These are phyloP conservation scores for Scyliorhinus canicula DNA, from an alignment of 2,797 vertebrate genomes.

Conservation along the genomic window DNA sequence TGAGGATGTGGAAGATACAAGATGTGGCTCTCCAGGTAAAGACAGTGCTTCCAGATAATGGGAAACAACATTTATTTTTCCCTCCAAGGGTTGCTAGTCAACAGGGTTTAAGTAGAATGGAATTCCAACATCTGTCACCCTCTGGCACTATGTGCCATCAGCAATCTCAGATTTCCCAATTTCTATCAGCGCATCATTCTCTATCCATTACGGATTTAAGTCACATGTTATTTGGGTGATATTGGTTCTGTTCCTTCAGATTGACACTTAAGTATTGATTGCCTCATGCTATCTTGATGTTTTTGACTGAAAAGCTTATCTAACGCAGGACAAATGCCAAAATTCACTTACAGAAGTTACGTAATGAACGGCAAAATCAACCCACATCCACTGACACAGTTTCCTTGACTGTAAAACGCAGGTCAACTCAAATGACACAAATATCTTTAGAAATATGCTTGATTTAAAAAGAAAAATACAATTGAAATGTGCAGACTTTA, in stretches of 20 bases:
- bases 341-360: background rate
- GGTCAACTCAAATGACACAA: background rate
- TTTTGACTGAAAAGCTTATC: constrained; percentile 38
- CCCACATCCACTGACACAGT: background rate
- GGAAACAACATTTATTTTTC: background rate
- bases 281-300: constrained; percentile 36
- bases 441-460: background rate
- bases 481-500: background rate
- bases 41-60: background rate
- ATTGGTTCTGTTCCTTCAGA: constrained; percentile 11
- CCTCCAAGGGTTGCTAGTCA: background rate
- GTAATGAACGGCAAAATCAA: background rate
- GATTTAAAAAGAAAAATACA: background rate
- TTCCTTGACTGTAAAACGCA: background rate
- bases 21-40: background rate
- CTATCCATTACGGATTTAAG: constrained; percentile 13
- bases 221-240: constrained; percentile 21
- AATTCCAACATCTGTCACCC: background rate
- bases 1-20: background rate
- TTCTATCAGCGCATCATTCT: constrained; percentile 33
- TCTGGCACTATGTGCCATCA: background rate
- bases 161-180: background rate
- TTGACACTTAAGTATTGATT: constrained; percentile 34
- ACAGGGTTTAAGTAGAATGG: background rate
- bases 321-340: constrained; percentile 3